Evolutionary conservation across 2,888 invertebrate genomes (phyloP).

Genomic region (Geotrupes spiniger): DNA sequence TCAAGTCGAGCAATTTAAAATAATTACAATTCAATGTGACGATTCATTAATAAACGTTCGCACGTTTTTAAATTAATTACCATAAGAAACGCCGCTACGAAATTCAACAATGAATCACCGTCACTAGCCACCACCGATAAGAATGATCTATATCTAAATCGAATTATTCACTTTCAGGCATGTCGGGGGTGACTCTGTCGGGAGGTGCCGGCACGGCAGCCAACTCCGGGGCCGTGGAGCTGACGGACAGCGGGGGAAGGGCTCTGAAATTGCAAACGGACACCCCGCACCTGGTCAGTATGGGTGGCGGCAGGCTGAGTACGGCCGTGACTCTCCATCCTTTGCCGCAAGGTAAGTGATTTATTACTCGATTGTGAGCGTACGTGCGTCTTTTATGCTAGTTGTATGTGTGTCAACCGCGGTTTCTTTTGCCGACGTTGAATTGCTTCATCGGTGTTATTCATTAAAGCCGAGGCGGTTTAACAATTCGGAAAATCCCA

Average conservation of each 20-base stretch:
- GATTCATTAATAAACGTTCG: no score
- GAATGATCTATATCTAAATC: neutral
- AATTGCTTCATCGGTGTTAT: no score
- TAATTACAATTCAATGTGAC: no score
- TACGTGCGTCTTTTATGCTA: no score
- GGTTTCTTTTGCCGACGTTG: no score
- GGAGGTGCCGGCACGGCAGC: conserved; percentile 16
- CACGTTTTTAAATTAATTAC: no score
- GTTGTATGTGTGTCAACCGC: no score
- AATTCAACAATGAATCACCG: no score
- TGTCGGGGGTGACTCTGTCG: conserved; percentile 32
- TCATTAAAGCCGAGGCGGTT: no score
- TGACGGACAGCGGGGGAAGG: conserved; percentile 50
- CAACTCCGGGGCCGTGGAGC: conserved; percentile 32
- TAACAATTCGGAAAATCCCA: no score
- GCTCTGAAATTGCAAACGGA: conserved; percentile 71
- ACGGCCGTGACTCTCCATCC: conserved; percentile 91
- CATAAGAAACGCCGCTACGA: no score
- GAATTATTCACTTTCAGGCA: conserved; percentile 25
- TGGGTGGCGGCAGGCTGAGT: conserved; percentile 85
- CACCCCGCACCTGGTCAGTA: conserved; percentile 86
- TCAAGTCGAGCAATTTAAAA: no score
- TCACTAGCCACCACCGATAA: neutral
- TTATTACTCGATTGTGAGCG: neutral
- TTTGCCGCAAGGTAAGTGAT: conserved; percentile 74